A percentile compares a stretch with the other conserved stretches of the same genome.
Evolutionary conservation across 2,113 vertebrate genomes (phyloP).

Genomic region (Megalops atlanticus): DNA sequence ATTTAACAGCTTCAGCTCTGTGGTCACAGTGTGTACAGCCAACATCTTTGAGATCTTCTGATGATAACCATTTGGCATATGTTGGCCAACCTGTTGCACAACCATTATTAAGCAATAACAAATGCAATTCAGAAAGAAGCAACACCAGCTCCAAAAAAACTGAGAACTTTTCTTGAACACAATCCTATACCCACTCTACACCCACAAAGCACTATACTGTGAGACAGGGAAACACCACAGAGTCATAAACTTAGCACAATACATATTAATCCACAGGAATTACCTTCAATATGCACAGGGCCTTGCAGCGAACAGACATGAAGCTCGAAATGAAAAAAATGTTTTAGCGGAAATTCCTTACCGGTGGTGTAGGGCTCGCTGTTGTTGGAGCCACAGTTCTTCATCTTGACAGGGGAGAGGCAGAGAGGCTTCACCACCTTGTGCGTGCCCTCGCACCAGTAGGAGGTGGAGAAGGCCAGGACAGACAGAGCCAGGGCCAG

Average conservation of each 20-base stretch:
- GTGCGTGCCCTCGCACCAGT: constrained; percentile 83
- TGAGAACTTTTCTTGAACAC: neutral
- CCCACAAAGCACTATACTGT: neutral
- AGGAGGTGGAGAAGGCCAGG: constrained; percentile 79
- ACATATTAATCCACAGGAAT: neutral
- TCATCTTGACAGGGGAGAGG: constrained; percentile 77
- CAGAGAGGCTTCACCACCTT: constrained; percentile 83
- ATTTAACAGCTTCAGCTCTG: no score
- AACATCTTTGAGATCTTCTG: no score
- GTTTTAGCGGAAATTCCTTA: constrained; percentile 23
- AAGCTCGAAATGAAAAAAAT: neutral
- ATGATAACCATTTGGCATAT: neutral
- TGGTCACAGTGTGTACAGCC: no score
- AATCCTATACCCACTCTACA: neutral
- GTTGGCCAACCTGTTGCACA: neutral
- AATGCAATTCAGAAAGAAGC: no score
- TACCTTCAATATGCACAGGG: no score
- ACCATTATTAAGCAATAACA: neutral
- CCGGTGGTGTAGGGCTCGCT: constrained; percentile 72
- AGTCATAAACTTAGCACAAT: neutral
- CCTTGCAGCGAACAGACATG: no score
- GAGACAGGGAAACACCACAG: neutral
- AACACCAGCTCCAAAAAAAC: neutral
- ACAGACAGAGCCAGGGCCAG: constrained; percentile 76
- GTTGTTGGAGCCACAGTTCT: constrained; percentile 75